Evolutionary conservation across 2,113 vertebrate species (phyloP), one percentile per base, ranked within the genome.

Genomic region (Cromileptes altivelis): DNA sequence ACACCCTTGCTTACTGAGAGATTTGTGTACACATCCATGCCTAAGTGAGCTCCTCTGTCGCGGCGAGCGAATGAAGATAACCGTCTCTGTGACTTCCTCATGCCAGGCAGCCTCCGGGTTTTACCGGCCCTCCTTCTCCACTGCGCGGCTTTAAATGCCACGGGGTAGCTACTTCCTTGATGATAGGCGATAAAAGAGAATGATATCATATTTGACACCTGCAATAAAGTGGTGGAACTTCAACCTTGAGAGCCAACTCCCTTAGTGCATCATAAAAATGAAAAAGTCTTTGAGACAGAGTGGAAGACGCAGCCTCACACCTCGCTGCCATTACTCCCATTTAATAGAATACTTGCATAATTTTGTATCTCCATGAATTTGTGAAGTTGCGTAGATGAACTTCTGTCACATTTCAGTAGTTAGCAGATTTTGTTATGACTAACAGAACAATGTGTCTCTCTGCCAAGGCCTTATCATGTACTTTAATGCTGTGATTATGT

Each of bases 131-230:
- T 62, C 73, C 85, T 84, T 76, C 67, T 52, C 70, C 69, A 5
- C 63, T 1, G 21, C 8, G 27, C 25, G 17, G 64, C 86, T 89
- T 76, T 90, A 93, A 93, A 93, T 90, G 92, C 91, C 91, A 93
- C 87, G 45, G 80, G 88, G 82, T 69, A 85, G 88, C 84, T 88
- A 57, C 70, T 85, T 87, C 77, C 79, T 87, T 80, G 88, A 91
- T 91, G 93, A 91, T 80, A 82, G 88, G 80, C 79, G 85, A 93
- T 94, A 94, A 94, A 94, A 92, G 86, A 90, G 93, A 94, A 94
- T 90, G 92, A 94, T 93, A 92, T 92, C 92, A 88, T 88, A 93
- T 94, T 94, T 94, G 94, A 94, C 93, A 92, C 89, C 86, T 79
- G 90, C 91, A 89, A 90, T 94, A 93, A 92, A 93, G 88, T 67